phyloP scores from a whole-genome alignment of 2,888 invertebrate species.

The Drosophila acutilabella region DNA sequence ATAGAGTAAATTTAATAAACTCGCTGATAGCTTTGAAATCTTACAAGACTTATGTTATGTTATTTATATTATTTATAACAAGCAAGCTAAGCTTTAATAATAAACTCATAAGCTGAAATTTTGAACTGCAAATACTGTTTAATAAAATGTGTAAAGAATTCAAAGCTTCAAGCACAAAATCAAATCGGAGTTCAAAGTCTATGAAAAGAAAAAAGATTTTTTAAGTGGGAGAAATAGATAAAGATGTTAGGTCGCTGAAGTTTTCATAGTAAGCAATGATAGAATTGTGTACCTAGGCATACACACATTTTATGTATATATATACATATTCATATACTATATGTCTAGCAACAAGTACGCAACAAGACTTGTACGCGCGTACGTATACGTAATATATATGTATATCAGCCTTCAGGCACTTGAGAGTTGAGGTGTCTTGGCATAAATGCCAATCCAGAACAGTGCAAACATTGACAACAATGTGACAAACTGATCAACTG shows the following conservation, averaged over 20 bases:
- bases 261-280: constrained; percentile 2
- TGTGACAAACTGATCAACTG: constrained; percentile 2
- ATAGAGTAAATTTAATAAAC: no score
- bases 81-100: no score
- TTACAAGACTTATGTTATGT: no score
- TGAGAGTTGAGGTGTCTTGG: constrained; percentile 26
- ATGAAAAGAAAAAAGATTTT: not conserved
- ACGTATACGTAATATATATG: constrained; percentile 13
- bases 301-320: constrained; percentile 5
- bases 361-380: not conserved
- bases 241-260: constrained; percentile 18
- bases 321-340: not conserved
- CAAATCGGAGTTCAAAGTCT: constrained; percentile 6
- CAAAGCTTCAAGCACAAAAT: no score
- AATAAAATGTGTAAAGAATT: no score
- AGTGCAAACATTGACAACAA: constrained; percentile 40
- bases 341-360: not conserved
- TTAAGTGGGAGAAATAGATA: constrained; percentile 5
- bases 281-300: not conserved
- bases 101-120: no score
- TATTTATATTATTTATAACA: no score
- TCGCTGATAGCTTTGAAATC: no score
- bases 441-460: constrained; percentile 52
- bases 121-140: no score
- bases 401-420: constrained; percentile 41